Evolutionary conservation across 2,113 vertebrate genomes (phyloP).

Genomic region (Toxotes jaculatrix): DNA sequence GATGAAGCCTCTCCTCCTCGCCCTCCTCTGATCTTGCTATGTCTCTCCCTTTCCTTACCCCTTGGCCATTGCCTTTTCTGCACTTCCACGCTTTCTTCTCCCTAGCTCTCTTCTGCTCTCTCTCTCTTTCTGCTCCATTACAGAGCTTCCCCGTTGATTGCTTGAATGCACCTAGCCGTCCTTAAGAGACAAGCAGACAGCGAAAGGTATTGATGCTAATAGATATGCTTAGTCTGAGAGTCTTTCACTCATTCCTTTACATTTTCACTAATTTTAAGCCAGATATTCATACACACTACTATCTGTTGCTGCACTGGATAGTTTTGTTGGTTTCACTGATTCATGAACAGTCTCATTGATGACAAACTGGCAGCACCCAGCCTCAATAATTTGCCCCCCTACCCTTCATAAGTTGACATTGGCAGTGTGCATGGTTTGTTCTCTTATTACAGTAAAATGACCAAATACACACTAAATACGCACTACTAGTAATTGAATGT

Average conservation of each 20-base stretch:
- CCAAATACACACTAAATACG: background rate
- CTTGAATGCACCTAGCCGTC: conserved; percentile 29
- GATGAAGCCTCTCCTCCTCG: conserved; percentile 18
- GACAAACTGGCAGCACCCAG: background rate
- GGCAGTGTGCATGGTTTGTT: background rate
- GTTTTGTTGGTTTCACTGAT: background rate
- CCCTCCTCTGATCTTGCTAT: conserved; percentile 20
- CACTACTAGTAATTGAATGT: conserved; percentile 1
- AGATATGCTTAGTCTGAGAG: conserved; percentile 6
- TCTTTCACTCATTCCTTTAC: conserved; percentile 15
- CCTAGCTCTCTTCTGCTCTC: background rate
- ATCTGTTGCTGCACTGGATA: conserved; percentile 8
- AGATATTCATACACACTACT: conserved; percentile 16
- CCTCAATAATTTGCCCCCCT: background rate
- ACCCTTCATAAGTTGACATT: background rate
- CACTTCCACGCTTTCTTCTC: background rate
- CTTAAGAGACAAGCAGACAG: conserved; percentile 11
- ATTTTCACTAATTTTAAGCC: conserved; percentile 11
- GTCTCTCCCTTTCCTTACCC: background rate
- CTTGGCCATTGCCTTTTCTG: conserved; percentile 23
- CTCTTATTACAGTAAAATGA: background rate
- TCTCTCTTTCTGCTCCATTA: conserved; percentile 13
- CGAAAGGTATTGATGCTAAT: conserved; percentile 13
- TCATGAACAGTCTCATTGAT: conserved; percentile 1
- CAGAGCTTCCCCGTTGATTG: background rate